Evolutionary conservation across 2,797 vertebrate genomes (phyloP).

Genomic region (Poecilia gillii): DNA sequence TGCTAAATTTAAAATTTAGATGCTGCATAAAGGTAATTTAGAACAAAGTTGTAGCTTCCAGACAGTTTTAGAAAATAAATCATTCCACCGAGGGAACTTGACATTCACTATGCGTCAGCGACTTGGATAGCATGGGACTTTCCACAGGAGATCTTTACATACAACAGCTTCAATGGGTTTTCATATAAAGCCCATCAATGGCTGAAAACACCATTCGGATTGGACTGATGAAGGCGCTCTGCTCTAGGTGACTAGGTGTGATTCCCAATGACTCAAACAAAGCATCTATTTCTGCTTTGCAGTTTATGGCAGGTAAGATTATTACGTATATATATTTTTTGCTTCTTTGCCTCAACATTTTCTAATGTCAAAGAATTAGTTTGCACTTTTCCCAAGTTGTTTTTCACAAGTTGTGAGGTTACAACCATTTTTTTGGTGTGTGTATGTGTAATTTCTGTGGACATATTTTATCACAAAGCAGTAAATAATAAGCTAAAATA

Average conservation of each 20-base stretch:
- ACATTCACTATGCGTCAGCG: conserved; percentile 32
- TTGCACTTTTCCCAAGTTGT: neutral
- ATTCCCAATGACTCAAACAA: conserved; percentile 55
- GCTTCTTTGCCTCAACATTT: neutral
- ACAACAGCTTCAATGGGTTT: conserved; percentile 33
- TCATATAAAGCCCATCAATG: conserved; percentile 4
- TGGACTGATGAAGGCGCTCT: conserved; percentile 9
- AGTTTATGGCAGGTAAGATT: conserved; percentile 73
- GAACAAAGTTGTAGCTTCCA: neutral
- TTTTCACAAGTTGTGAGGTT: neutral
- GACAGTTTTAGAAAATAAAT: neutral
- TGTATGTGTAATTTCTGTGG: neutral
- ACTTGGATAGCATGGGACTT: conserved; percentile 62
- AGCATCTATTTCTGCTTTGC: conserved; percentile 60
- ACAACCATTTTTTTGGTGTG: neutral
- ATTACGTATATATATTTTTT: neutral
- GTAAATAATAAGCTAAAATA: too few relatives aligned
- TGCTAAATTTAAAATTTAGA: conserved; percentile 72
- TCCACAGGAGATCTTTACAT: conserved; percentile 55
- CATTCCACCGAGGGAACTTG: neutral
- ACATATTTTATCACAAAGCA: neutral
- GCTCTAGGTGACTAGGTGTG: conserved; percentile 6
- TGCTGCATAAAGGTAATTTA: conserved; percentile 20
- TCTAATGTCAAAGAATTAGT: neutral
- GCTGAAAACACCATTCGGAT: conserved; percentile 12